Percentiles rank a stretch among this genome's conserved stretches.
These are phyloP conservation scores for Mythimna ferrago DNA, from an alignment of 2,888 invertebrate genomes.

Conservation along the genomic window DNA sequence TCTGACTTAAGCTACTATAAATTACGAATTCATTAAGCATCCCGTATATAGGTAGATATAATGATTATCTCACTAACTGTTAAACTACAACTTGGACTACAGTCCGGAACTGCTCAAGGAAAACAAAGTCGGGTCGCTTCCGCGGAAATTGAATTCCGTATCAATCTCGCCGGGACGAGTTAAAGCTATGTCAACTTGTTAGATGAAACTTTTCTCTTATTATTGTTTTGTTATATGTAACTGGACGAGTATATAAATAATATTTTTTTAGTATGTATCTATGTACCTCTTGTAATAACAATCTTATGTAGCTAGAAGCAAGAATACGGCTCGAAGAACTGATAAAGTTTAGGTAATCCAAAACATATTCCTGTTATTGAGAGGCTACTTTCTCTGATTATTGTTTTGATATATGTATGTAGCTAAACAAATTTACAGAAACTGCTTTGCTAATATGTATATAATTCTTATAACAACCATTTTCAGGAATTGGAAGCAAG, in stretches of 20 bases:
- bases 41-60: background rate
- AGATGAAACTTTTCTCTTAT: constrained; percentile 51
- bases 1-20: too few species aligned
- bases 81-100: constrained; percentile 27
- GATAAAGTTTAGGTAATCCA: background rate
- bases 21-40: constrained; percentile 15
- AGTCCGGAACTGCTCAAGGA: constrained; percentile 44
- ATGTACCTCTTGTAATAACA: background rate
- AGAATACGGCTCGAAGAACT: background rate
- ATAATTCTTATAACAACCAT: background rate
- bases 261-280: background rate
- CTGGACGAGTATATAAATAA: background rate
- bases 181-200: constrained; percentile 56
- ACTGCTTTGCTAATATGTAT: background rate
- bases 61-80: constrained; percentile 41
- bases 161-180: constrained; percentile 62
- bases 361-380: too few species aligned
- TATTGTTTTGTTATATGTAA: constrained; percentile 41
- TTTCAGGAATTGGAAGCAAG: background rate
- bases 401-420: too few species aligned
- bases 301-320: background rate
- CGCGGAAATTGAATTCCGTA: constrained; percentile 69
- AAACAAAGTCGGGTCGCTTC: constrained; percentile 62
- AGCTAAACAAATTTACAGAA: background rate
- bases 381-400: too few species aligned